phyloP scores from a whole-genome alignment of 2,113 vertebrate species.

The Grus americana region DNA sequence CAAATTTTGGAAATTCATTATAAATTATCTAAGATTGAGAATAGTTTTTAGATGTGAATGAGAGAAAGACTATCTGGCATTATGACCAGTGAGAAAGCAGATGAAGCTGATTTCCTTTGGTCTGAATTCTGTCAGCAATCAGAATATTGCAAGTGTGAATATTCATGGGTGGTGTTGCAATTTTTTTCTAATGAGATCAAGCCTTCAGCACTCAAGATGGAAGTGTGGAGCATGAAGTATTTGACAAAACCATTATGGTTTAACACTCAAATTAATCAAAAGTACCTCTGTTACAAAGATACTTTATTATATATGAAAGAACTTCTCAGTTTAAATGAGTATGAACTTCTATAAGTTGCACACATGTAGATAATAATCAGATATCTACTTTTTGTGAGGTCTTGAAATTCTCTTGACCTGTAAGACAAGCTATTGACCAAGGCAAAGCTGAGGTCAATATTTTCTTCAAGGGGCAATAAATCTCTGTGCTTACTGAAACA shows the following conservation, averaged over 20 bases:
- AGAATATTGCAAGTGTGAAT: neutral
- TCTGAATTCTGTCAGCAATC: neutral
- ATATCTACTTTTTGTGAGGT: neutral
- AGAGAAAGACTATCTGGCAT: neutral
- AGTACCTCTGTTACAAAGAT: neutral
- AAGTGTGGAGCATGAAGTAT: neutral
- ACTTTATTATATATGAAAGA: neutral
- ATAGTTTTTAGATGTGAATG: neutral
- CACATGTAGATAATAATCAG: neutral
- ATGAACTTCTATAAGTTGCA: neutral
- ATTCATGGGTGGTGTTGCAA: neutral
- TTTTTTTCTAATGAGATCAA: neutral
- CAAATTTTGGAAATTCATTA: neutral
- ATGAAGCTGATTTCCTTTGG: neutral
- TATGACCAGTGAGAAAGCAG: neutral
- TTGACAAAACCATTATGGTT: neutral
- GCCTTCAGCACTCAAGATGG: neutral
- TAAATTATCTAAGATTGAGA: neutral
- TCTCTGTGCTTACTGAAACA: neutral
- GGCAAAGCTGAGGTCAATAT: neutral
- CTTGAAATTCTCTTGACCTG: neutral
- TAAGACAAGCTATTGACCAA: neutral
- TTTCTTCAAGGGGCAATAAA: conserved; percentile 20
- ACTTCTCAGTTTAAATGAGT: neutral
- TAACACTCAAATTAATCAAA: neutral